Evolutionary conservation across 2,888 invertebrate genomes (phyloP), one percentile per base, ranked within the genome.

Genomic region (Corbicula japonica): DNA sequence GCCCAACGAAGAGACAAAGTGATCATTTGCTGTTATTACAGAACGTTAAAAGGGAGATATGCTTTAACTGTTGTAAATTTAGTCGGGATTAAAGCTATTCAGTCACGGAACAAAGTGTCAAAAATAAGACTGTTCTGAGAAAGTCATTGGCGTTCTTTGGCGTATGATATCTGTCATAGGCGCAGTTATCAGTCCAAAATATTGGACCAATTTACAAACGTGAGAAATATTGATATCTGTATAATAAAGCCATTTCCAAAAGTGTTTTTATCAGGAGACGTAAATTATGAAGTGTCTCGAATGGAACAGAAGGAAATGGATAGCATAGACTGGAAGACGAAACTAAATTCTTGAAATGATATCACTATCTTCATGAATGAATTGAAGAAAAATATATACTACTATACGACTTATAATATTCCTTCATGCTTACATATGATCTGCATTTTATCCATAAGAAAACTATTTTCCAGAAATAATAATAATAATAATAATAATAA

Each of bases 1-100:
- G 68, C 46, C n/a, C 10, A 10, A 35, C 35, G 54, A 50, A 34
- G 77, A 65, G 72, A 66, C 71, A 70, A 46, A 46, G 50, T 63
- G 65, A 54, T 70, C 76, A 58, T 76, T 76, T 70, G 70, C 77
- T 26, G 65, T 65, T 61, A 77, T 77, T 77, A 77, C 46, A 21
- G 61, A 62, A 66, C 77, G 71, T 66, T 77, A 72, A 72, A 66
- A 52, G 23, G 34, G 50, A 46, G 60, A 71, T 77, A 71, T 61
- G 54, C 58, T 54, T 58, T 54, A 72, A 77, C 66, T 66, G 70
- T 61, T 66, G 77, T 77, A 66, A 77, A 77, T 77, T 61, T 66
- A 66, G 28, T 61, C 48, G 26, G 23, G 32, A 46, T 32, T 72
- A 65, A 77, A 77, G 61, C 66, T 48, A 72, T 61, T 50, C 28